Percentiles rank a stretch among this genome's conserved stretches.
Evolutionary conservation across 1,140 invertebrate species (phyloP).

Genomic region (Anthonomus grandis): DNA sequence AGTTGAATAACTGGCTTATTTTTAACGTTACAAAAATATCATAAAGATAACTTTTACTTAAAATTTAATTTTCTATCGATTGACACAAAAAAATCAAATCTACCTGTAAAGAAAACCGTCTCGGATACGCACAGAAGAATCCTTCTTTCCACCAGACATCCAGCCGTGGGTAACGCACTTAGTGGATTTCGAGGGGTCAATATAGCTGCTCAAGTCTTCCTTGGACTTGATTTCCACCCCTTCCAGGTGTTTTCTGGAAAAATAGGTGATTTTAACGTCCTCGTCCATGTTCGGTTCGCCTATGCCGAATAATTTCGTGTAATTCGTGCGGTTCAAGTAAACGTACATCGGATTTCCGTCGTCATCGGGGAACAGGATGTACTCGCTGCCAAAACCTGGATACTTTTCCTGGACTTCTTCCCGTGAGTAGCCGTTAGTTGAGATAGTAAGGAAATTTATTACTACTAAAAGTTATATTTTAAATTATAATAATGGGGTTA

Average conservation of each 20-base stretch:
- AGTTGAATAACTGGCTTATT: no score
- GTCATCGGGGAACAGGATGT: constrained; percentile 56
- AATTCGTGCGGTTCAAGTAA: constrained; percentile 19
- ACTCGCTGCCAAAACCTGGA: constrained; percentile 50
- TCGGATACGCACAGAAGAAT: constrained; percentile 48
- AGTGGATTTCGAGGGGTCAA: constrained; percentile 56
- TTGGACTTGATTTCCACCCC: constrained; percentile 20
- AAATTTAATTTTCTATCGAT: not conserved
- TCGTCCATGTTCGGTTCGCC: constrained; percentile 22
- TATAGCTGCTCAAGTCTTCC: constrained; percentile 42
- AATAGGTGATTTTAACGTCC: constrained; percentile 48
- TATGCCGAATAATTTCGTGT: constrained; percentile 4
- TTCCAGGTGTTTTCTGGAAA: constrained; percentile 33
- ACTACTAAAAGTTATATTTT: no score
- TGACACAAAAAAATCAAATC: no score
- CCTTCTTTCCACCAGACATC: constrained; percentile 55
- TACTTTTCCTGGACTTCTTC: constrained; percentile 23
- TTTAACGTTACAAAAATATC: no score
- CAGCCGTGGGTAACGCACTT: constrained; percentile 75
- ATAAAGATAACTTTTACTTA: no score
- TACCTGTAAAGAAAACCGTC: constrained; percentile 49
- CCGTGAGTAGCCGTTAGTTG: no score
- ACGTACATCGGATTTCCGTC: constrained; percentile 50
- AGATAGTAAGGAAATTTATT: no score
- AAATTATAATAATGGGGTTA: no score